These are phyloP conservation scores for Mylabris sibirica DNA, from an alignment of 2,888 invertebrate species.

Conservation along the genomic window DNA sequence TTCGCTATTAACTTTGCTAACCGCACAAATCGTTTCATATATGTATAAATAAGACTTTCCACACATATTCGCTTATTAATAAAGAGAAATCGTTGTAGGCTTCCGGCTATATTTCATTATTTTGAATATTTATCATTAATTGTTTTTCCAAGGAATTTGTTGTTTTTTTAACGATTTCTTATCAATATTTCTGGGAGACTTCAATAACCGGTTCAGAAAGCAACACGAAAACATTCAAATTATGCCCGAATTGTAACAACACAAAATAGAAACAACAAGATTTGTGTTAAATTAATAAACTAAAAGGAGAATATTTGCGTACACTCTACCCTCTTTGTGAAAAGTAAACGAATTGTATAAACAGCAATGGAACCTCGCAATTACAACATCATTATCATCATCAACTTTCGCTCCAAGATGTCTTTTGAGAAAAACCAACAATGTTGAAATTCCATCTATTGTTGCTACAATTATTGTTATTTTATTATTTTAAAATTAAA, in stretches of 20 bases:
- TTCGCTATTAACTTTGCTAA: too few species aligned
- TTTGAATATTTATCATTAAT: neutral
- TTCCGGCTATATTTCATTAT: conserved; percentile 2
- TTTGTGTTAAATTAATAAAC: too few species aligned
- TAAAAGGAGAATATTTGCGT: too few species aligned
- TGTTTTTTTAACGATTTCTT: too few species aligned
- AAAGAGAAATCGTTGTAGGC: neutral
- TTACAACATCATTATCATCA: conserved; percentile 10
- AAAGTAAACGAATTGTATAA: too few species aligned
- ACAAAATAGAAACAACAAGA: too few species aligned
- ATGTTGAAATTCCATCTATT: conserved; percentile 4
- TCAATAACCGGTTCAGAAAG: neutral
- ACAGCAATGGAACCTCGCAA: neutral
- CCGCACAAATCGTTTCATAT: too few species aligned
- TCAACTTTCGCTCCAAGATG: conserved; percentile 10
- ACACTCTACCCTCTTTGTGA: too few species aligned
- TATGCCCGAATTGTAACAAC: too few species aligned
- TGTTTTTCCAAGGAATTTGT: neutral
- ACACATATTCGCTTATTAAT: neutral
- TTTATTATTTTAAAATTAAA: neutral
- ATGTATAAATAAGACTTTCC: neutral
- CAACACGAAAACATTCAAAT: too few species aligned
- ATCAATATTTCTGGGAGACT: neutral
- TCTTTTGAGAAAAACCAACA: conserved; percentile 7
- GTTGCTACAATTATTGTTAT: neutral